Percentiles rank a stretch among this genome's conserved stretches.
Conservation (phyloP, 2,797 vertebrate species). For the Megaceryle alcyon region DNA sequence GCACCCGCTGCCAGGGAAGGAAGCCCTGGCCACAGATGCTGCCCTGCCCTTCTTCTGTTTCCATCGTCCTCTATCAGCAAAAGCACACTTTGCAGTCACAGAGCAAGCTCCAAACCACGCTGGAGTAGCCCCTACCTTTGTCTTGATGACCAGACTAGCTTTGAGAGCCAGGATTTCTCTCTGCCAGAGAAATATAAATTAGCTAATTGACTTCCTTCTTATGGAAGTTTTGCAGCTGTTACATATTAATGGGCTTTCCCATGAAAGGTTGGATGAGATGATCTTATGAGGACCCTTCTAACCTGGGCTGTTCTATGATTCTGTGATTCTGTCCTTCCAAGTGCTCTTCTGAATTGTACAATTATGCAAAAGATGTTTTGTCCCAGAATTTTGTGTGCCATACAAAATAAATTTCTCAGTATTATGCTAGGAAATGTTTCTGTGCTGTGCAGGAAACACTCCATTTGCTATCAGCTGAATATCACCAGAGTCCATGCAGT, state of each 20-base stretch:
- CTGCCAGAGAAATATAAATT: not conserved
- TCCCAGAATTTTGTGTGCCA: not conserved
- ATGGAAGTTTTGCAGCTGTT: not conserved
- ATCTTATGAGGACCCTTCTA: not conserved
- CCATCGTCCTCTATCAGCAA: not conserved
- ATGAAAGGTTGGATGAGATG: rapidly evolving
- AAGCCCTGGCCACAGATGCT: not conserved
- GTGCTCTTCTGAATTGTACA: not conserved
- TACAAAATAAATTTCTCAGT: not conserved
- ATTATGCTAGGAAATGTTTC: not conserved
- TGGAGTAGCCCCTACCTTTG: not conserved
- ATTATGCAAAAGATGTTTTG: not conserved
- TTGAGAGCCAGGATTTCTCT: not conserved
- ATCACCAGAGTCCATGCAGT: not conserved
- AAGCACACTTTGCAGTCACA: not conserved
- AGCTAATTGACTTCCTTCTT: not conserved
- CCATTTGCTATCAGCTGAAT: not conserved
- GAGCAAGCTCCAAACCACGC: not conserved
- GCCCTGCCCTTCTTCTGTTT: not conserved
- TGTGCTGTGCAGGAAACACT: not conserved
- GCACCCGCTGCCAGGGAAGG: not conserved
- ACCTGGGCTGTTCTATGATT: too few species aligned
- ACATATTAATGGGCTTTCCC: not conserved
- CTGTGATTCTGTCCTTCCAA: too few species aligned
- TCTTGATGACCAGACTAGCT: rapidly evolving